Evolutionary conservation across 1,140 invertebrate genomes (phyloP), one percentile per base, ranked within the genome.

Genomic region (Chionoecetes opilio): DNA sequence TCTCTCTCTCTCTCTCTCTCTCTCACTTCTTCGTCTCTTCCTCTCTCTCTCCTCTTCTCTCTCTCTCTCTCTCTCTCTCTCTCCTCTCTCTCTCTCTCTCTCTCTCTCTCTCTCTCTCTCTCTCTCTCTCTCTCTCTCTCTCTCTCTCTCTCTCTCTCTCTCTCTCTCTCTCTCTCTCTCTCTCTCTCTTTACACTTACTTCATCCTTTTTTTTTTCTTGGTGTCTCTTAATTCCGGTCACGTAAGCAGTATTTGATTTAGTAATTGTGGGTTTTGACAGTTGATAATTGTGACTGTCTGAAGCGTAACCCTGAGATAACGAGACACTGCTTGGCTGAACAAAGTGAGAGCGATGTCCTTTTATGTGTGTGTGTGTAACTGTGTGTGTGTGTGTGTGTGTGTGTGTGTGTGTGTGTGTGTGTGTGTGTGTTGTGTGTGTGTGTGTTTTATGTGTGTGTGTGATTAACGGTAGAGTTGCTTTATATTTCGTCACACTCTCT

Each of bases 321-420:
- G n/a, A n/a, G 63, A 75, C 6, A 75, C 21, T 75, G n/a, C 21
- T n/a, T n/a, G 1, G 0, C 0, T 75, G 63, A 75, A 87, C 34
- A 87, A 17, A 14, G 46, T 53, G 46, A 53, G 21, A 17, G 46
- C 46, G 46, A 53, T 53, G 46, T 53, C 46, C 46, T 87, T 17
- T 87, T 87, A 32, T 87, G 85, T 87, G 14, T 87, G 85, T 87
- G 85, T 87, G 85, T 87, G 85, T 87, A 32, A 34, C 31, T 87
- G 85, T 87, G 85, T 87, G 85, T 87, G 85, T 87, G 85, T 87
- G 85, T 86, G 85, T 86, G 85, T 86, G 85, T 86, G 85, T 86
- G 85, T 86, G 85, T 86, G 85, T 86, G 85, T 86, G 85, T 86
- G 85, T 86, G 85, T 86, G 85, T 86, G 85, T 86, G 85, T 86